Evolutionary conservation across 2,797 vertebrate genomes (phyloP), one percentile per base, ranked within the genome.

Genomic region (Phoeniculus purpureus): DNA sequence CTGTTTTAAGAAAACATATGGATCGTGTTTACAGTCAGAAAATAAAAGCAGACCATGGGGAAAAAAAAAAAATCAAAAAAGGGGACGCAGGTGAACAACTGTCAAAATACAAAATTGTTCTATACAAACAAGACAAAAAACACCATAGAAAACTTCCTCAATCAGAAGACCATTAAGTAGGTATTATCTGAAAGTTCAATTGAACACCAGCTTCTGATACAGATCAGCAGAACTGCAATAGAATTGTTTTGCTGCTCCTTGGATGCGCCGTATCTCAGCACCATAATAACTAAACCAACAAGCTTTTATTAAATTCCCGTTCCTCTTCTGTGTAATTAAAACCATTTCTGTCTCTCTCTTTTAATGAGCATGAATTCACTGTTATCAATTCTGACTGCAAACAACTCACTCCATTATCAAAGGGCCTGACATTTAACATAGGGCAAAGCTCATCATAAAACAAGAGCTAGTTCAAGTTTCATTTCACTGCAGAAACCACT

Each of bases 261-360:
- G 60, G 92, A 90, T 76, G 45, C 4, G 2, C 89, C 26, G 6
- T 79, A 79, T 85, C 66, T 82, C 8, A 22, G 68, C 71, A 77
- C 34, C 2, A 1, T 82, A 92, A 84, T 19, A 93, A 90, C 55
- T n/a, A 47, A 85, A 64, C 21, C 50, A 91, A 85, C 23, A 78
- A 87, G 74, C 72, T 80, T 82, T 81, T 85, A 25, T 83, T 94
- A 82, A 96, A 96, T 96, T 97, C 95, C 94, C 95, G 88, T 83
- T 90, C 64, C 52, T 91, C 74, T 62, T 83, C 66, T 64, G 59
- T 26, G 45, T 87, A 94, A 96, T 94, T 94, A 96, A 93, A 94
- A 92, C 25, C 64, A 74, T 40, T 4, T 60, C 32, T 50, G 27
- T 56, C 23, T 85, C 58, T 85, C 58, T 73, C 40, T 77, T 61